Evolutionary conservation across 2,113 vertebrate species (phyloP), one percentile per base, ranked within the genome.

Genomic region (Calidris pygmaea): DNA sequence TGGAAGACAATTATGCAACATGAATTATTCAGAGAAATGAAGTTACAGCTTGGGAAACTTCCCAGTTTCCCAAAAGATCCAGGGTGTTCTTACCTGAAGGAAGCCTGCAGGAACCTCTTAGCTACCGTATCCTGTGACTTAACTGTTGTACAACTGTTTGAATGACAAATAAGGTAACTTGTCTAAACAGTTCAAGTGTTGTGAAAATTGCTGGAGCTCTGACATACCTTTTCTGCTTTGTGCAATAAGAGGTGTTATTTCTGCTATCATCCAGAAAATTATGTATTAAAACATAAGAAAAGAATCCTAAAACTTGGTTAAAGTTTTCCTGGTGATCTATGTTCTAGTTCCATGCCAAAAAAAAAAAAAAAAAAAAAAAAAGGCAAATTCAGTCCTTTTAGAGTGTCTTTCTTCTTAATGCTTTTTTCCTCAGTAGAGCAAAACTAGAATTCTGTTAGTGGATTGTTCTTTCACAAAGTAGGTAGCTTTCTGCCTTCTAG

Each of bases 21-120:
- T 91, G 32, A 91, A 93, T 97, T 93, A 87, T 93, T 93, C 56
- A 95, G 39, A 66, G 84, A 90, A 47, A 10, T 56, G 39, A 76
- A 82, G 19, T 52, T 75, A 63, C 58, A 89, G 24, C 34, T 76
- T 85, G 73, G 14, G 14, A 87, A 93, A 87, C 24, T 39, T 39
- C 37, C 37, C 37, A 39, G 37, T 39, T 39, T 39, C 37, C 37
- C 37, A 39, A 39, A 39, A 94, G 37, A 62, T 34, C 24, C 56
- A 67, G 19, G 30, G 29, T 41, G 93, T 94, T 90, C 32, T 60
- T 24, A 95, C 41, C 52, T 92, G 68, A 88, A 88, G 27, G 34
- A 56, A 81, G 59, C 29, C 82, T 82, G 45, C 21, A 73, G 56
- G 41, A 90, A 45, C 15, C 8, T 70, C 21, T 34, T 55, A 43